Conservation (phyloP, 2,113 vertebrate species). For the Malurus melanocephalus region DNA sequence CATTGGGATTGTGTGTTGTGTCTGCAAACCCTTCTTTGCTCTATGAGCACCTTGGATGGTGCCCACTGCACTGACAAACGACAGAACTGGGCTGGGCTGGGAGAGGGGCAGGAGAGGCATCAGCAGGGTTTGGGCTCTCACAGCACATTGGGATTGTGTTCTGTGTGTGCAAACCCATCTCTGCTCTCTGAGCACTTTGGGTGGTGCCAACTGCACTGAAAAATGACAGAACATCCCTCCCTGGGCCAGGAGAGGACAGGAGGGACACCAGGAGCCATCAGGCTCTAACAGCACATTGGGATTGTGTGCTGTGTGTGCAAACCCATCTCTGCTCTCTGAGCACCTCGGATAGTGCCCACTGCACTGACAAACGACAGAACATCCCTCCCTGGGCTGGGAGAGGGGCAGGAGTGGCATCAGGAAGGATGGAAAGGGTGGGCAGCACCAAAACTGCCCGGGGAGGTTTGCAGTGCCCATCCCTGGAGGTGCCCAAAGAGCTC, state of each 20-base stretch:
- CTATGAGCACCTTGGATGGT: too few relatives aligned
- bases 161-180: too few relatives aligned
- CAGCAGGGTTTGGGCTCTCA: too few relatives aligned
- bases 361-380: rapidly evolving
- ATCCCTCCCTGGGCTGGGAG: not conserved
- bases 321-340: too few relatives aligned
- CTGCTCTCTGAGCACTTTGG: not conserved
- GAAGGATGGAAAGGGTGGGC: not conserved
- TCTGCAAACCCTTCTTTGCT: too few relatives aligned
- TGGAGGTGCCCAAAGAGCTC: not conserved
- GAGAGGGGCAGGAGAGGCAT: too few relatives aligned
- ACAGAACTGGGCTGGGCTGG: too few relatives aligned
- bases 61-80: too few relatives aligned
- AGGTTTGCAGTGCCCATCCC: not conserved
- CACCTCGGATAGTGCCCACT: not conserved
- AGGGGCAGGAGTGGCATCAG: rapidly evolving
- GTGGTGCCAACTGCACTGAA: not conserved
- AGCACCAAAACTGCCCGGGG: not conserved
- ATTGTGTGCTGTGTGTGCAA: too few relatives aligned
- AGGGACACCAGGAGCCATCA: rapidly evolving
- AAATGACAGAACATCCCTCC: rapidly evolving
- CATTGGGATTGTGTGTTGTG: too few relatives aligned
- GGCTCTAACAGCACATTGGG: too few relatives aligned
- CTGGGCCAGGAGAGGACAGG: not conserved
- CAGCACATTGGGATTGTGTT: too few relatives aligned